Base-by-base conservation (phyloP, 30 jellyfish, hydroid and myxozoan species). In the Pelagia noctiluca region DNA sequence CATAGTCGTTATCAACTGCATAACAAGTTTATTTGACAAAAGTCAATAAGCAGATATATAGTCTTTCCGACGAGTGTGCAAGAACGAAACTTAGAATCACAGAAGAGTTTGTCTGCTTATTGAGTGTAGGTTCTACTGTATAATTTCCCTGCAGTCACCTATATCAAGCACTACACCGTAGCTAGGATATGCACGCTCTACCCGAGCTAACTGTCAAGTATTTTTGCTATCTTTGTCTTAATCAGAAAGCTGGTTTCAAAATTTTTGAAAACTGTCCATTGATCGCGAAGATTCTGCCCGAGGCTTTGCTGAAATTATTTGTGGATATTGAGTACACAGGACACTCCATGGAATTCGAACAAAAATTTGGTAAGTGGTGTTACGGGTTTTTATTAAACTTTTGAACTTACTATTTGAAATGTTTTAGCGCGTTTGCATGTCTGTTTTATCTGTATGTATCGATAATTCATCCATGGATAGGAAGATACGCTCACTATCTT, bases 271-370 rank as follows among this genome's bases (percentile, higher is more conserved):
- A 84, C 30, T 69, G 80, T 50, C 37, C 79, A 23, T 34, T 84
- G n/a, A 82, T 80, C 12, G 81, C 96, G 10, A 64, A 84, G 53
- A 35, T 94, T 31, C 88, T 94, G 25, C 99, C 99, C 13, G 75
- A 80, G 61, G 83, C 97, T 23, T 61, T 94, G 23, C 92, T 94
- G 50, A 89, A 85, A 42, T 79, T 94, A 28, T 94, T 94, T 84
- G 97, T 94, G 34, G 99, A 94, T 49, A 89, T 94, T 50, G 99
- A 94, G 66, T 88, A 84, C 49, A 94, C 99, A 48, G 99, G 99
- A 12, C 93, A 83, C 67, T 69, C 99, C 10, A 66, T 85, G 90
- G 98, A 88, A 71, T 94, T 94, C 38, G 95, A 94, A 28, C 99
- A 94, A 66, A 94, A 94, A 89, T 94, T 94, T 71, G 93, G 98